A percentile compares a stretch with the other conserved stretches of the same genome.
Evolutionary conservation across 2,888 invertebrate genomes (phyloP).

Genomic region (Pyrochroa serraticornis): DNA sequence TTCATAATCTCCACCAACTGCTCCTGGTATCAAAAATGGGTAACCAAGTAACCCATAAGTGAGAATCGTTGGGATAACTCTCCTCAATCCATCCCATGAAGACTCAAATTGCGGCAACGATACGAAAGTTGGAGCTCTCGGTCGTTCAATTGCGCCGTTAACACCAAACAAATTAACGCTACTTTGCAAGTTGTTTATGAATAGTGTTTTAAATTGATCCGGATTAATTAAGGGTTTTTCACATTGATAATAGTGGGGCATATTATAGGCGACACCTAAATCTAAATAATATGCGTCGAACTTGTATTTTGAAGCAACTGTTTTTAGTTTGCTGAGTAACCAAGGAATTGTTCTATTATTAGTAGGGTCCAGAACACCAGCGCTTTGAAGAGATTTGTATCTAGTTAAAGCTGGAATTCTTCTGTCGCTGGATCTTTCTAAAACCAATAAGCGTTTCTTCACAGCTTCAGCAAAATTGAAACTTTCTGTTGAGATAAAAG

Average conservation of each 20-base stretch:
- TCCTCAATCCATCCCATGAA: conserved; percentile 75
- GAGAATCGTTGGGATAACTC: conserved; percentile 85
- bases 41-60: conserved; percentile 91
- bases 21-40: conserved; percentile 91
- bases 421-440: conserved; percentile 78
- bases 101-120: conserved; percentile 85
- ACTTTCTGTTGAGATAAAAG: conserved; percentile 88
- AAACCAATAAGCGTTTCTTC: conserved; percentile 73
- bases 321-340: conserved; percentile 73
- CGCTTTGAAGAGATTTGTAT: conserved; percentile 80
- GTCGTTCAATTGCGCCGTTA: conserved; percentile 80
- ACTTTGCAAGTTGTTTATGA: conserved; percentile 69
- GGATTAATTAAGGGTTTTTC: conserved; percentile 77
- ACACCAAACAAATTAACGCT: conserved; percentile 77
- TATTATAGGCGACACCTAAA: conserved; percentile 80
- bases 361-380: conserved; percentile 86
- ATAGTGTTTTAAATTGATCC: conserved; percentile 80
- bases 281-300: conserved; percentile 87
- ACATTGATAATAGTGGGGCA: conserved; percentile 86
- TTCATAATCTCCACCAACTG: conserved; percentile 88
- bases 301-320: conserved; percentile 73
- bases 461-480: conserved; percentile 82
- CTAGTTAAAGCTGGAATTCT: conserved; percentile 82
- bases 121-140: conserved; percentile 84
- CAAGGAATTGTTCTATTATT: conserved; percentile 82